Evolutionary conservation across 1,140 invertebrate genomes (phyloP), one percentile per base, ranked within the genome.

Genomic region (Drosophila nasuta): DNA sequence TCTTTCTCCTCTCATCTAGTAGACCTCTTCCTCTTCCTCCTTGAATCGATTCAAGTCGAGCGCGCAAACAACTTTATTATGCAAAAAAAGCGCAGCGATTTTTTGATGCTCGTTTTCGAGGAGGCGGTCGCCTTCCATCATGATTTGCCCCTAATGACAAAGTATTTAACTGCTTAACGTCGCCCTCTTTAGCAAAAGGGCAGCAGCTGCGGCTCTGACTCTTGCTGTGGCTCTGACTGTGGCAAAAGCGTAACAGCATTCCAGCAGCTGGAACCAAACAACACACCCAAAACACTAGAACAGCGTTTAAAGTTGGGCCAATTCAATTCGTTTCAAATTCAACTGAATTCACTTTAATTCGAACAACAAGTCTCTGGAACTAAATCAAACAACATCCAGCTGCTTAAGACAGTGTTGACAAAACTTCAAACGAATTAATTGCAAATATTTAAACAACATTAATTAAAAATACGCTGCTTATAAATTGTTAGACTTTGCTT

Each of bases 51-150:
- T 49, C 33, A 10, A 49, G 48, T 41, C 49, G 51, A 13, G 20
- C 71, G 20, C 20, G 20, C 20, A 25, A 77, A 85, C 81, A 85
- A 85, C 81, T 85, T 85, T 68, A 86, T 85, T 85, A 85, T 85
- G 82, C 81, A 85, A 81, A 25, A 20, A 20, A 25, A 83, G 64
- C 81, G 52, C 58, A 25, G 52, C 58, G 58, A 67, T 52, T 75
- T 64, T 46, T 43, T 38, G 64, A 59, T 66, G 41, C 33, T 6
- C 35, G 57, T n/a, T 45, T n/a, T 43, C 5, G 35, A 38, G 8
- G n/a, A 35, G 51, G 54, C 33, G 25, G 20, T 17, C 30, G 48
- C 43, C 64, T 73, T 63, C 60, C 73, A 77, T 80, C 81, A 77
- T 85, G 77, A 85, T 77, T 80, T 70, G 58, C 62, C 48, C 69